phyloP scores from a whole-genome alignment of 2,113 vertebrate species.

The Psittacara wagleri region DNA sequence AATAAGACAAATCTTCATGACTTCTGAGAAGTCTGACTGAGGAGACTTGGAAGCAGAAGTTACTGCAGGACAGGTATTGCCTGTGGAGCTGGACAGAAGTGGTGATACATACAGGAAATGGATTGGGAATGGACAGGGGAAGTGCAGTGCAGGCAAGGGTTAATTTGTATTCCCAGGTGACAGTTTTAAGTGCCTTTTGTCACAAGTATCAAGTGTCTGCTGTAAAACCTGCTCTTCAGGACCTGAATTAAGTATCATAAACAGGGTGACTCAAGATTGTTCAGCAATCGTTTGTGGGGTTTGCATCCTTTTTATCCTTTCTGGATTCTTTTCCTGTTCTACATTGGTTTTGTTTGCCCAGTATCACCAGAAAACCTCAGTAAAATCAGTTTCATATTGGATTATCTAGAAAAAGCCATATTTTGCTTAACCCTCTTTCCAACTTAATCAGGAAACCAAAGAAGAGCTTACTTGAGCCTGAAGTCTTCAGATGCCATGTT shows the following conservation, averaged over 20 bases:
- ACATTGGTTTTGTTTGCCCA: background rate
- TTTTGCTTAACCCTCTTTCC: background rate
- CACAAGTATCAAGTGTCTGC: conserved; percentile 47
- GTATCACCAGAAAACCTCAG: background rate
- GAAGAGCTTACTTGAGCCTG: conserved; percentile 77
- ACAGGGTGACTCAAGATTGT: conserved; percentile 48
- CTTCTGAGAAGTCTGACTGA: background rate
- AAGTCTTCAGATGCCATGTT: conserved; percentile 82
- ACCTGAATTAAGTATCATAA: conserved; percentile 41
- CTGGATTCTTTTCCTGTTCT: background rate
- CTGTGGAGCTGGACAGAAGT: background rate
- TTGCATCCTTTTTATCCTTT: conserved; percentile 20
- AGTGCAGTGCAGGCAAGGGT: background rate
- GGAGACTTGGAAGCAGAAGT: background rate
- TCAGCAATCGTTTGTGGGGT: conserved; percentile 8
- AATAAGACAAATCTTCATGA: background rate
- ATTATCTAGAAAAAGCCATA: background rate
- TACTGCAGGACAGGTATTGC: background rate
- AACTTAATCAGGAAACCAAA: background rate
- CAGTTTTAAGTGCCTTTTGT: conserved; percentile 38
- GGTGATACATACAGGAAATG: background rate
- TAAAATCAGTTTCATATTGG: background rate
- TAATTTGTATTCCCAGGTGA: conserved; percentile 35
- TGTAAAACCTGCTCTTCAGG: conserved; percentile 46
- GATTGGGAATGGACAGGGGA: conserved; percentile 14